These are phyloP conservation scores for Cataglyphis cursor DNA, from an alignment of 2,888 invertebrate species.

Conservation along the genomic window DNA sequence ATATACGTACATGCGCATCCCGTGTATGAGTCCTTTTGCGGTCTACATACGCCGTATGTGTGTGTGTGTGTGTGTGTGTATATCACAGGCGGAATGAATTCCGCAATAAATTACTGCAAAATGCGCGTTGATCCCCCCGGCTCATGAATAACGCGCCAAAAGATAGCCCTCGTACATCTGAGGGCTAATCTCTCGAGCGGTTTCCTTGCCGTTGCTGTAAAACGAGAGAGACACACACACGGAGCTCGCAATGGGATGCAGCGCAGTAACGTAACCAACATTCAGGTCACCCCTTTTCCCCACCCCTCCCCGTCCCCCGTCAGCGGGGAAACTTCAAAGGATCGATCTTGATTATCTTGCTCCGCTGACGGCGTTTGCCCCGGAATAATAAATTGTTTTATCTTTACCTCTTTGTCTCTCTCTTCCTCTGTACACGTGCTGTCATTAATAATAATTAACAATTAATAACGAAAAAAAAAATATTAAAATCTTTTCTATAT, in stretches of 20 bases:
- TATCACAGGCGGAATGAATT: neutral
- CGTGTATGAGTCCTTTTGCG: neutral
- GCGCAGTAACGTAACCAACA: constrained; percentile 19
- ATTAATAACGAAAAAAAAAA: constrained; percentile 26
- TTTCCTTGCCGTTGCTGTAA: constrained; percentile 26
- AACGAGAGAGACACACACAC: neutral
- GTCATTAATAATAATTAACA: constrained; percentile 17
- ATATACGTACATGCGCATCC: neutral
- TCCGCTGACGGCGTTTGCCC: constrained; percentile 1
- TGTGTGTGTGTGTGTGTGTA: too few relatives aligned
- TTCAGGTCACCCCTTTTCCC: constrained; percentile 6
- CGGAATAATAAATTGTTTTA: constrained; percentile 37
- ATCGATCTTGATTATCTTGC: constrained; percentile 44
- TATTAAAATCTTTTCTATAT: neutral
- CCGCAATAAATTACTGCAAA: constrained; percentile 21
- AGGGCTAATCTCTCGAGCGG: constrained; percentile 30
- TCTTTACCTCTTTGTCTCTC: neutral
- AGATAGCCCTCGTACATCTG: constrained; percentile 24
- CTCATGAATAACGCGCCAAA: constrained; percentile 20
- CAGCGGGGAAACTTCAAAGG: constrained; percentile 11
- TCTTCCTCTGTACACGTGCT: neutral
- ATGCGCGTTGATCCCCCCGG: neutral
- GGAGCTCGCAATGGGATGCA: neutral
- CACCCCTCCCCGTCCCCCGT: neutral
- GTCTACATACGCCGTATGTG: neutral